Evolutionary conservation across 2,113 vertebrate genomes (phyloP), one percentile per base, ranked within the genome.

Genomic region (Sigmodon hispidus): DNA sequence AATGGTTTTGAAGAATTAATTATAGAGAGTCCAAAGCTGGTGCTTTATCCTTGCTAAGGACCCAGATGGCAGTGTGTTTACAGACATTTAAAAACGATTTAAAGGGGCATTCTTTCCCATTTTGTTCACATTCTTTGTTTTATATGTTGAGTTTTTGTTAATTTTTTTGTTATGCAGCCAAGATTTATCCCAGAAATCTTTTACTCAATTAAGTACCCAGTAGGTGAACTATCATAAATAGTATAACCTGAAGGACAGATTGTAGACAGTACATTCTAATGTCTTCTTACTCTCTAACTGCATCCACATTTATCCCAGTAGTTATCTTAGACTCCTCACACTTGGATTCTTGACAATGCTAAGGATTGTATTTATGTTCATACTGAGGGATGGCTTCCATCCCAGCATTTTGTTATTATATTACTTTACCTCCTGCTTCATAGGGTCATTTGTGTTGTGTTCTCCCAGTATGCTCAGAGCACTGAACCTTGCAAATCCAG

Each of bases 321-420:
- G 73, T 50, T 88, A 13, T 50, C 40, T 87, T 65, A 29, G 10
- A 69, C n/a, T 96, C 94, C 90, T 91, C 94, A 86, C 92, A 67
- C 80, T 92, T 90, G 94, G 84, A 36, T 95, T 94, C 90, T 87
- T 90, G 70, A 92, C 87, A 93, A 67, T 89, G 80, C 72, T 94
- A 88, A 85, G 76, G 57, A 96, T 93, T 92, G 55, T 95, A 93
- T 90, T 96, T 92, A 59, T 50, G 16, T 85, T 96, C 95, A 67
- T 86, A 95, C 80, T 85, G 96, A 97, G 88, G 88, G n/a, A 96
- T 95, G 91, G 87, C 94, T 95, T 70, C 12, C n/a, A 70, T 91
- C 89, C 36, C 80, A 94, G 84, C 67, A 81, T 96, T 92, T 86
- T 95, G 48, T 90, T 93, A 97, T 97, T 97, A 94, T 97, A 96